Evolutionary conservation across 2,113 vertebrate genomes (phyloP), one percentile per base, ranked within the genome.

Genomic region (Hemiprocne comata): DNA sequence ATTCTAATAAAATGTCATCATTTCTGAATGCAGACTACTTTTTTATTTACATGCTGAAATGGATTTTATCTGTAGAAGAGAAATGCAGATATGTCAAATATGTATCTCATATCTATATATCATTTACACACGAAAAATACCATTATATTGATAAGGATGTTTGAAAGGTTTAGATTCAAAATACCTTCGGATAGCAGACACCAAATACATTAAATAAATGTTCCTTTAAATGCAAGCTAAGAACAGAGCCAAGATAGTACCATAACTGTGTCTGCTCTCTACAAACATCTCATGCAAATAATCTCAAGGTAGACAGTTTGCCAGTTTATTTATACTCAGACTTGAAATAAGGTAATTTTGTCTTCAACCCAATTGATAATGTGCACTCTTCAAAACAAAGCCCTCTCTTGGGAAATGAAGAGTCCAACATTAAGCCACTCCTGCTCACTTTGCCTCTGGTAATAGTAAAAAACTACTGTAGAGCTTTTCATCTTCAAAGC

Each of bases 401-500:
- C 44, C 54, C 85, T 76, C 92, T 92, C 93, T 70, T 72, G 90
- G 88, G 93, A 96, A 95, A 95, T 85, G 69, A 95, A 50, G 40
- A 65, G 73, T 54, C 83, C 86, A 82, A 51, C 61, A 84, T 81
- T 53, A 80, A 96, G 70, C 61, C 88, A 75, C 66, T 90, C 79
- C 70, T 25, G 77, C 76, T 87, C 62, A 70, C 73, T 93, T 90
- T 92, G 95, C 86, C 95, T 82, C 79, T 62, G 86, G 95, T 90
- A 84, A 78, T 90, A 96, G 95, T 93, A 90, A 87, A 96, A 96
- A 51, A 44, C 89, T 90, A 73, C 80, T n/a, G 76, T 62, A 85
- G 62, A 85, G 80, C 73, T 94, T 93, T 92, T 96, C 10, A 96
- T 91, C 93, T 93, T 95, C 83, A 92, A 94, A 96, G 95, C 73